Conservation (phyloP, 2,113 vertebrate genomes). For the Chaenogobius annularis region DNA sequence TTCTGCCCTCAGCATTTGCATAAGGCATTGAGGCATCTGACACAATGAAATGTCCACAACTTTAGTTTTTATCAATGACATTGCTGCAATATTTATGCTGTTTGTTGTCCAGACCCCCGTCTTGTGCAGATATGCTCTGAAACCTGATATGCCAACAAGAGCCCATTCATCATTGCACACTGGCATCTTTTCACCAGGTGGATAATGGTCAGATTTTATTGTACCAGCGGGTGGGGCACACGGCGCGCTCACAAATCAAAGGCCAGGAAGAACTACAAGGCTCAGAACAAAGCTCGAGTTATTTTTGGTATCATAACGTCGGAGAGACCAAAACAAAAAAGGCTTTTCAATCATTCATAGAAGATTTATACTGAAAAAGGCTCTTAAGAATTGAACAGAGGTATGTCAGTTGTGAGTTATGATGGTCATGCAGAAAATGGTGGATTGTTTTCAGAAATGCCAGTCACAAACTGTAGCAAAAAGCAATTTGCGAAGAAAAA, state of each 20-base stretch:
- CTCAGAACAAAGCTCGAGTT: not conserved
- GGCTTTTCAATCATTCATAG: not conserved
- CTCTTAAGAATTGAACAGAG: not conserved
- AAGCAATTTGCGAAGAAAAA: too few relatives aligned
- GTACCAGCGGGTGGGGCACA: not conserved
- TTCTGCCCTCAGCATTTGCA: not conserved
- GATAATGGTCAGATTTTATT: conserved; percentile 12
- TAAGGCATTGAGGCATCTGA: not conserved
- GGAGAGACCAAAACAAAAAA: not conserved
- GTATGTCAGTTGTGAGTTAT: not conserved
- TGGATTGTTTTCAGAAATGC: too few relatives aligned
- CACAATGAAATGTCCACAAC: not conserved
- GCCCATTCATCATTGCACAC: conserved; percentile 2
- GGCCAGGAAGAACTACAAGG: not conserved
- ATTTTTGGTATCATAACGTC: not conserved
- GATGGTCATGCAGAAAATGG: not conserved
- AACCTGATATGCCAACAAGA: not conserved
- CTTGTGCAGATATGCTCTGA: not conserved
- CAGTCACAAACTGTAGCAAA: too few relatives aligned
- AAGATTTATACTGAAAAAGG: not conserved
- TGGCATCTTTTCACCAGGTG: conserved; percentile 4
- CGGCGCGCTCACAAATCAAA: conserved; percentile 4
- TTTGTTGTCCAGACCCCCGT: conserved; percentile 1
- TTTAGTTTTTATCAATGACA: not conserved
- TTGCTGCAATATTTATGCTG: not conserved